phyloP scores from a whole-genome alignment of 1,140 invertebrate genomes.

The Brachionus koreanus region DNA sequence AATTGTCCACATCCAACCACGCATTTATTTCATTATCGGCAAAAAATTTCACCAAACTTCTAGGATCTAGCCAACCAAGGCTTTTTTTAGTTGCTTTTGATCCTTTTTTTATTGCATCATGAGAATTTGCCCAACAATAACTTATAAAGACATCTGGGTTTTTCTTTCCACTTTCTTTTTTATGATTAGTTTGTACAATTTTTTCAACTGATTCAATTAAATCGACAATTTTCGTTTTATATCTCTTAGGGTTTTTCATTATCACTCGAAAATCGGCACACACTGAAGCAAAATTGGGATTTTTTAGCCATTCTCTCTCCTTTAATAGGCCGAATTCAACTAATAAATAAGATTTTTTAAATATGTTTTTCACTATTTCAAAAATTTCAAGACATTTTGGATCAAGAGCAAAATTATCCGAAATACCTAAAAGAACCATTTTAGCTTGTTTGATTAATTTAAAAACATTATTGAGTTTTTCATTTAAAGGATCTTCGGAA shows the following conservation, averaged over 20 bases:
- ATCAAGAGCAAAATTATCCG: not conserved
- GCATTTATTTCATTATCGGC: constrained; percentile 50
- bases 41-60: constrained; percentile 51
- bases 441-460: not conserved
- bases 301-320: not conserved
- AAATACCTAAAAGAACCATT: constrained; percentile 3
- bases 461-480: not conserved
- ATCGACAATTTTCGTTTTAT: constrained; percentile 50
- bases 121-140: constrained; percentile 55
- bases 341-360: not conserved
- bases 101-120: constrained; percentile 50
- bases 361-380: not conserved
- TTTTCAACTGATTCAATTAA: constrained; percentile 47
- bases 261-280: constrained; percentile 52
- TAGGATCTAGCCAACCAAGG: constrained; percentile 50
- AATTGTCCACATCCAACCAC: constrained; percentile 51
- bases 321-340: not conserved
- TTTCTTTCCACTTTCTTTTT: constrained; percentile 22
- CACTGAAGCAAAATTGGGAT: not conserved
- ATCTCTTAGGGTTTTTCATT: constrained; percentile 50
- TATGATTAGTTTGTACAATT: not conserved
- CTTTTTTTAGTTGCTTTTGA: constrained; percentile 38
- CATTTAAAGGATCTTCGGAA: not conserved
- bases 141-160: constrained; percentile 51
- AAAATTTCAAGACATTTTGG: constrained; percentile 17